phyloP scores from a whole-genome alignment of 2,797 vertebrate species.

The Protosalanx chinensis region DNA sequence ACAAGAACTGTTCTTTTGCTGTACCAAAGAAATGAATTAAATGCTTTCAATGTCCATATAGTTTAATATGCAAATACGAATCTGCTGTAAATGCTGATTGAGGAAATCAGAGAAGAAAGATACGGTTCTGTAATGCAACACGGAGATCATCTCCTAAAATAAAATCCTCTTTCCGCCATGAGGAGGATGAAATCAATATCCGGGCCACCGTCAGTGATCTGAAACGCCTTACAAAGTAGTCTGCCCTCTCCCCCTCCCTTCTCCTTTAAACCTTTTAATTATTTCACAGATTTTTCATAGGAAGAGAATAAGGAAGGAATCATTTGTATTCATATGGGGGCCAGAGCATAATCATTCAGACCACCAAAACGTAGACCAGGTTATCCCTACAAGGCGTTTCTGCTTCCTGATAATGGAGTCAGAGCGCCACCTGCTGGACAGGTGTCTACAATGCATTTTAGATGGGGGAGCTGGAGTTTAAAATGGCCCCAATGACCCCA shows the following conservation, averaged over 20 bases:
- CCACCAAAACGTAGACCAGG: not conserved
- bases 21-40: not conserved
- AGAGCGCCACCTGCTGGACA: conserved; percentile 63
- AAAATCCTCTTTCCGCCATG: not conserved
- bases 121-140: not conserved
- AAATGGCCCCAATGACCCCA: not conserved
- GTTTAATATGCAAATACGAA: not conserved
- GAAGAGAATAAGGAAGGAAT: not conserved
- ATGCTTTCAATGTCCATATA: not conserved
- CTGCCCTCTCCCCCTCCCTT: not conserved
- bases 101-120: not conserved
- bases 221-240: not conserved
- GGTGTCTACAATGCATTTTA: conserved; percentile 11
- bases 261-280: not conserved
- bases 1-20: not conserved
- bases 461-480: conserved; percentile 21
- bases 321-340: too few relatives aligned
- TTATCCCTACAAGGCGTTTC: not conserved
- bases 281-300: not conserved
- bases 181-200: not conserved
- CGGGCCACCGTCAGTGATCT: too few relatives aligned
- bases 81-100: not conserved
- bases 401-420: conserved; percentile 34
- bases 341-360: not conserved
- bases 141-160: not conserved